Conservation (phyloP, 2,888 invertebrate genomes). For the Eupithecia tripunctaria region DNA sequence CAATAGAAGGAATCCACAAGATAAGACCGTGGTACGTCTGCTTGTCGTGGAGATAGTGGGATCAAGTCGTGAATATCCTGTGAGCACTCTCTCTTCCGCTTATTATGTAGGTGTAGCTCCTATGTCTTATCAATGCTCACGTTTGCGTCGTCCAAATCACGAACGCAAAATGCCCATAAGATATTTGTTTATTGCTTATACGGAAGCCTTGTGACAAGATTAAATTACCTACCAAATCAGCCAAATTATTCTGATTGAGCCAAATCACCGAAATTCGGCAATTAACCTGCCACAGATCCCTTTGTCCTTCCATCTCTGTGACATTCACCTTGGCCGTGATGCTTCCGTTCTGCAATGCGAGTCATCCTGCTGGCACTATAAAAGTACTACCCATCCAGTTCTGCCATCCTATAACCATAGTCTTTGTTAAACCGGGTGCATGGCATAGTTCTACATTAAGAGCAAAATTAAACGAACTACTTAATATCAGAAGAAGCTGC, state of each 20-base stretch:
- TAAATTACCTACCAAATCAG: not conserved
- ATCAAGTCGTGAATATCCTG: not conserved
- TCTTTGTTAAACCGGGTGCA: not conserved
- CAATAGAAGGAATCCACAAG: too few relatives aligned
- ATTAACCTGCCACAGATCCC: constrained; percentile 48
- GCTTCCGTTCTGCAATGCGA: constrained; percentile 49
- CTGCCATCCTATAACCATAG: not conserved
- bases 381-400: not conserved
- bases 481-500: not conserved
- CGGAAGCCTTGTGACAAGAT: not conserved
- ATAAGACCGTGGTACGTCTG: not conserved
- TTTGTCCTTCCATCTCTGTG: constrained; percentile 56
- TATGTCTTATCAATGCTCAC: not conserved
- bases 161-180: not conserved
- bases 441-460: not conserved
- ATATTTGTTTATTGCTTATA: not conserved
- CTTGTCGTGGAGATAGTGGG: not conserved
- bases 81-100: not conserved
- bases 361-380: constrained; percentile 37
- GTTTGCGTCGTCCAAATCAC: not conserved
- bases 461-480: not conserved
- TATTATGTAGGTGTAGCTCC: too few relatives aligned
- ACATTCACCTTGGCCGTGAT: constrained; percentile 54
- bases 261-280: constrained; percentile 40
- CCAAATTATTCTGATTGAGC: not conserved